Conservation (phyloP, 1,140 invertebrate genomes). For the Drosophila dunni region DNA sequence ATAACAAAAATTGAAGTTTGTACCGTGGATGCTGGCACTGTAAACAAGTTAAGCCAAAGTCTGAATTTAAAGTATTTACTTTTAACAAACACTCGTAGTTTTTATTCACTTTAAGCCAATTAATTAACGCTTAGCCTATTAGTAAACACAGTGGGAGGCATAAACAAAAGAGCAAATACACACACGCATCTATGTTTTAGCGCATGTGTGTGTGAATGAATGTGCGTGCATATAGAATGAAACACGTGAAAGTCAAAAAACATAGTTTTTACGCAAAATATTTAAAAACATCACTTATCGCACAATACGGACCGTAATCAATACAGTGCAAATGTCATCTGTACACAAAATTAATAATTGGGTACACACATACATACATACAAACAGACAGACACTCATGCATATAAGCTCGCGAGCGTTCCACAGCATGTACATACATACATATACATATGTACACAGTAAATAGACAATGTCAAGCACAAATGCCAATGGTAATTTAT, state of each 20-base stretch:
- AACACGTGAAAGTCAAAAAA: no score
- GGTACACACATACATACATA: background rate
- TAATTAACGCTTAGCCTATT: no score
- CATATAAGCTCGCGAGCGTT: background rate
- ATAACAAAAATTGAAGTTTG: background rate
- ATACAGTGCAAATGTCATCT: background rate
- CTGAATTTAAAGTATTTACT: background rate
- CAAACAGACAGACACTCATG: background rate
- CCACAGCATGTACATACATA: no score
- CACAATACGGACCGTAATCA: no score
- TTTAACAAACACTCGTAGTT: background rate
- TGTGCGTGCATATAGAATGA: background rate
- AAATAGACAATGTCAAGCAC: background rate
- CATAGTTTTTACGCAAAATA: no score
- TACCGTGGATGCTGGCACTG: background rate
- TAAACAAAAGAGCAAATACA: background rate
- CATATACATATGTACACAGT: background rate
- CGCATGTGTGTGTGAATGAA: background rate
- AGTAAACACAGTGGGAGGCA: no score
- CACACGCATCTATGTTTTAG: background rate
- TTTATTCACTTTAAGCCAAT: no score
- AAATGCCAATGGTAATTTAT: background rate
- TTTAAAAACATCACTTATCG: no score
- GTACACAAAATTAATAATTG: background rate
- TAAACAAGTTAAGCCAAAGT: background rate